Conservation (phyloP, 2,888 invertebrate genomes). For the Trilocha varians region DNA sequence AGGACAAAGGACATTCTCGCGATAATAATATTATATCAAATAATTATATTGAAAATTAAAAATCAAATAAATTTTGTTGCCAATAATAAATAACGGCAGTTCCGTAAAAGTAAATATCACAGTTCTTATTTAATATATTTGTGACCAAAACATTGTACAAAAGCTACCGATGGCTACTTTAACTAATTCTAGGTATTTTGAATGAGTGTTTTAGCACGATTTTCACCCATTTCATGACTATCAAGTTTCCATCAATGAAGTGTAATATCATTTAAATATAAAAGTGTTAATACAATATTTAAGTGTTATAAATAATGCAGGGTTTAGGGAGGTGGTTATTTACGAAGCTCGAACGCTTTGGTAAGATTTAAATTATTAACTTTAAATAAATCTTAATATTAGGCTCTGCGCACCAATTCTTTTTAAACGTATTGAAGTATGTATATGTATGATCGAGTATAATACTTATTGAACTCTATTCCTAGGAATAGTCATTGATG, state of each 20-base stretch:
- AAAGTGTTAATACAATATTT: neutral
- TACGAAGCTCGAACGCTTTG: too few species aligned
- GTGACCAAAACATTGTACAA: conserved; percentile 58
- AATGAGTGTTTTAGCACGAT: conserved; percentile 1
- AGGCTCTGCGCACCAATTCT: too few species aligned
- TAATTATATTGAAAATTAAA: conserved; percentile 9
- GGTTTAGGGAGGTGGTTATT: too few species aligned
- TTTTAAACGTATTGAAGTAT: too few species aligned
- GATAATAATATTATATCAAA: conserved; percentile 16
- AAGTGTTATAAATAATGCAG: too few species aligned
- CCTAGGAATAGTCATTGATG: too few species aligned
- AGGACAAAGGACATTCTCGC: neutral
- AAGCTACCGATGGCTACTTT: conserved; percentile 13
- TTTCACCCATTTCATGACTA: neutral
- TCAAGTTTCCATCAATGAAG: conserved; percentile 26
- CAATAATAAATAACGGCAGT: conserved; percentile 53
- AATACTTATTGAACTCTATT: too few species aligned
- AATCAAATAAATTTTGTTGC: conserved; percentile 51
- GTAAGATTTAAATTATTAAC: too few species aligned
- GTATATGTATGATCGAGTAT: too few species aligned
- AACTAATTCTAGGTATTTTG: conserved; percentile 8
- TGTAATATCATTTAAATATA: conserved; percentile 12
- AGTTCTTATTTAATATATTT: conserved; percentile 68
- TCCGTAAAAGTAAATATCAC: conserved; percentile 71
- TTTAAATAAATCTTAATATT: too few species aligned